A percentile compares a stretch with the other conserved stretches of the same genome.
These are phyloP conservation scores for Aphelenchoides besseyi DNA, from an alignment of 1,140 invertebrate species.

Conservation along the genomic window DNA sequence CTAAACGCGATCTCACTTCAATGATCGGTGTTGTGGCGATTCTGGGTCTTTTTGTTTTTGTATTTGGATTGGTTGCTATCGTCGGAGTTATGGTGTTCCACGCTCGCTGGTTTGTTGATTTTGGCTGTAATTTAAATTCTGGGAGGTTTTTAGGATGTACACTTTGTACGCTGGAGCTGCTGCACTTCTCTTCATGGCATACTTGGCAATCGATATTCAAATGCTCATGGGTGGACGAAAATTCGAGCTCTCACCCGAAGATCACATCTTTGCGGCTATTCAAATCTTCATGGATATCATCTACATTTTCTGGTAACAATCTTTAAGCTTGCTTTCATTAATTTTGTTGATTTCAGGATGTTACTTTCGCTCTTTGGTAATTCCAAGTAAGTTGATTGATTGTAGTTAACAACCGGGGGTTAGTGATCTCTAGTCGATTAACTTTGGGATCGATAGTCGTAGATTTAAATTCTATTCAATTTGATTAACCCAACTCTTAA, in stretches of 20 bases:
- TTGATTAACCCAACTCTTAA: slow-evolving; percentile 2
- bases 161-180: slow-evolving; percentile 55
- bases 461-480: background rate
- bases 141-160: slow-evolving; percentile 42
- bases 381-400: slow-evolving; percentile 36
- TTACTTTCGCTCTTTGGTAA: slow-evolving; percentile 38
- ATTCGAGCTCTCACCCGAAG: slow-evolving; percentile 69
- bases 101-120: slow-evolving; percentile 34
- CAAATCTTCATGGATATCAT: slow-evolving; percentile 65
- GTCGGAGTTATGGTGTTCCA: slow-evolving; percentile 43
- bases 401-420: too few relatives aligned
- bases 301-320: slow-evolving; percentile 58
- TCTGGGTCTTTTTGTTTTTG: slow-evolving; percentile 48
- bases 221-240: slow-evolving; percentile 71
- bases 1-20: slow-evolving; percentile 53
- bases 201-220: slow-evolving; percentile 71
- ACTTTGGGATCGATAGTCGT: too few relatives aligned
- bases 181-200: slow-evolving; percentile 64
- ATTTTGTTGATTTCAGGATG: too few relatives aligned
- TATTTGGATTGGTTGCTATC: slow-evolving; percentile 50
- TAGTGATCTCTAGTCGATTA: too few relatives aligned
- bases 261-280: slow-evolving; percentile 71
- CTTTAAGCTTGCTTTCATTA: slow-evolving; percentile 3
- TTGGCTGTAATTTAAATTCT: too few relatives aligned
- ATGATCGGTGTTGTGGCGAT: slow-evolving; percentile 58